phyloP scores from a whole-genome alignment of 2,113 vertebrate species.

The Serinus canaria region DNA sequence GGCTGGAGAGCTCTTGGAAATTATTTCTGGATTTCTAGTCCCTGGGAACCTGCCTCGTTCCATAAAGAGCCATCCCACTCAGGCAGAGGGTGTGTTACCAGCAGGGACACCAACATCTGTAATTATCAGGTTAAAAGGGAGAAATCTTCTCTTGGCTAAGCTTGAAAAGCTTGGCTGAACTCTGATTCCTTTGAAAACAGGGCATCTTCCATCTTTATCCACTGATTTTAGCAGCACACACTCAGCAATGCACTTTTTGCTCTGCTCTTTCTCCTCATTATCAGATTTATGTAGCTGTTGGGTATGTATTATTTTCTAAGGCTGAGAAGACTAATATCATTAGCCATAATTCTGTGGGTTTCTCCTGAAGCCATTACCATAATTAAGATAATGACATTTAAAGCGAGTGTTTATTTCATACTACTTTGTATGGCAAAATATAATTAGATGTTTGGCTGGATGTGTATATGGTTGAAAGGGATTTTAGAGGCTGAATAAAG shows the following conservation, averaged over 20 bases:
- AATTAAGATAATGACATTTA: constrained; percentile 70
- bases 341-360: constrained; percentile 55
- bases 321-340: constrained; percentile 45
- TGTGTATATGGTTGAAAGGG: background rate
- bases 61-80: background rate
- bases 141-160: background rate
- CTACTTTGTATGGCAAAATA: constrained; percentile 57
- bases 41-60: background rate
- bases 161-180: background rate
- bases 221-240: background rate
- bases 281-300: constrained; percentile 24
- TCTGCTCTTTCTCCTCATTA: constrained; percentile 17
- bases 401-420: constrained; percentile 57
- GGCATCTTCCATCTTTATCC: background rate
- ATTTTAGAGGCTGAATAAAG: constrained; percentile 18
- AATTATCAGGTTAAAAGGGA: background rate
- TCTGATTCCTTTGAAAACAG: background rate
- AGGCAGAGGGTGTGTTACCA: background rate
- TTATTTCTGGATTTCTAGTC: background rate
- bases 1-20: background rate
- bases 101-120: background rate
- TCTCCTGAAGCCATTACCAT: constrained; percentile 61
- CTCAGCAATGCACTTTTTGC: background rate
- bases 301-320: constrained; percentile 35
- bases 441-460: constrained; percentile 50